These are phyloP conservation scores for Uromys caudimaculatus DNA, from an alignment of 2,797 vertebrate genomes.

Conservation along the genomic window DNA sequence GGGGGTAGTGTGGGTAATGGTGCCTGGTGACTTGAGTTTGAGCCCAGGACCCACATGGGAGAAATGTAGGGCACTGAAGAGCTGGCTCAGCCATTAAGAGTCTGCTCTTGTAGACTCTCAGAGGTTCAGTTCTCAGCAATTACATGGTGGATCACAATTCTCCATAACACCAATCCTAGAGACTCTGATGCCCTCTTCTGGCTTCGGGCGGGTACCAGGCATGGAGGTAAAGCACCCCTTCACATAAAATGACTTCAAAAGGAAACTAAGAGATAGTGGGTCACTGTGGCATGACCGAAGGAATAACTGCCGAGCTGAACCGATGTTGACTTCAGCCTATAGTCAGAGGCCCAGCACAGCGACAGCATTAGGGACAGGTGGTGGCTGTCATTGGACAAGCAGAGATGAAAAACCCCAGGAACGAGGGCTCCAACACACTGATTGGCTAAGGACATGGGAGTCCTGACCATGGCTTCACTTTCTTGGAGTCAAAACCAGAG, in stretches of 20 bases:
- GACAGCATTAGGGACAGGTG: accelerated
- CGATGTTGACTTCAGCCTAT: not conserved
- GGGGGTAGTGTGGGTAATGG: not conserved
- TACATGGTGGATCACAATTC: too few species aligned
- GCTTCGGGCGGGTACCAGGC: not conserved
- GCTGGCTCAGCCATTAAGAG: not conserved
- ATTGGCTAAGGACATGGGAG: accelerated
- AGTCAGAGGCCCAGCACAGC: accelerated
- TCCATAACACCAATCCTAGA: not conserved
- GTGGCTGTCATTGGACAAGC: accelerated
- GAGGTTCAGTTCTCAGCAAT: not conserved
- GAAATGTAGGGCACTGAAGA: not conserved
- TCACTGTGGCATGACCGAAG: not conserved
- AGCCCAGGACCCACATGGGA: not conserved
- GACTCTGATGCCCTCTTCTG: not conserved
- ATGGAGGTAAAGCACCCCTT: not conserved
- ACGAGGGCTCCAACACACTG: accelerated
- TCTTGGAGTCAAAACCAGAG: not conserved
- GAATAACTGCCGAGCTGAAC: not conserved
- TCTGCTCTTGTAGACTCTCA: not conserved
- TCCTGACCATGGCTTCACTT: accelerated
- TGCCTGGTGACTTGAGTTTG: too few species aligned
- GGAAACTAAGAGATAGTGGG: too few species aligned
- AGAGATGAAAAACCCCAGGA: accelerated
- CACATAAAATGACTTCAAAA: too few species aligned